Evolutionary conservation across 2,888 invertebrate species (phyloP), one percentile per base, ranked within the genome.

Genomic region (Osedax fenrisi): DNA sequence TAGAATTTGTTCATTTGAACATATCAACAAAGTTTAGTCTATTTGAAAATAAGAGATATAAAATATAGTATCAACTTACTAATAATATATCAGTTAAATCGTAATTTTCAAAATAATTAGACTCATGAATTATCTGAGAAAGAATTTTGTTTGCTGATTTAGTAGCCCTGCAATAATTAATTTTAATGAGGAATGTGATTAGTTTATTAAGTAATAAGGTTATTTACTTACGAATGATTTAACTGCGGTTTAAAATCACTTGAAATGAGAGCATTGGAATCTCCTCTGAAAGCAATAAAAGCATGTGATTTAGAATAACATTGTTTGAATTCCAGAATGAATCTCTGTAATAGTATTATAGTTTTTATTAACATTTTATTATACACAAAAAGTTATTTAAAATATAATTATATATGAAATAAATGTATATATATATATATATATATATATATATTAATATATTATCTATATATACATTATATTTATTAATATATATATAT

Each of bases 1-100:
- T n/a, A n/a, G n/a, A n/a, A n/a, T n/a, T n/a, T n/a, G n/a, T n/a
- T n/a, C n/a, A n/a, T n/a, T n/a, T n/a, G n/a, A n/a, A n/a, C n/a
- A n/a, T n/a, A n/a, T n/a, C n/a, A n/a, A n/a, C n/a, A n/a, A n/a
- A n/a, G n/a, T n/a, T n/a, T n/a, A n/a, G n/a, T n/a, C n/a, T n/a
- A n/a, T n/a, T n/a, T n/a, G n/a, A n/a, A n/a, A n/a, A n/a, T n/a
- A n/a, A n/a, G n/a, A n/a, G n/a, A n/a, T n/a, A n/a, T n/a, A n/a
- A n/a, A n/a, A n/a, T n/a, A n/a, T n/a, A n/a, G 10, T 3, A 13
- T 26, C 66, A 61, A 73, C 78, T 78, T 76, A 82, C 82, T 80
- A 81, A 76, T 21, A 81, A 76, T 27, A 82, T 81, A 5, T 79
- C 79, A 2, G 80, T 74, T 27, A 68, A 26, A 1, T 25, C 17